These are phyloP conservation scores for Coleophora flavipennella DNA, from an alignment of 2,888 invertebrate species.

Conservation along the genomic window DNA sequence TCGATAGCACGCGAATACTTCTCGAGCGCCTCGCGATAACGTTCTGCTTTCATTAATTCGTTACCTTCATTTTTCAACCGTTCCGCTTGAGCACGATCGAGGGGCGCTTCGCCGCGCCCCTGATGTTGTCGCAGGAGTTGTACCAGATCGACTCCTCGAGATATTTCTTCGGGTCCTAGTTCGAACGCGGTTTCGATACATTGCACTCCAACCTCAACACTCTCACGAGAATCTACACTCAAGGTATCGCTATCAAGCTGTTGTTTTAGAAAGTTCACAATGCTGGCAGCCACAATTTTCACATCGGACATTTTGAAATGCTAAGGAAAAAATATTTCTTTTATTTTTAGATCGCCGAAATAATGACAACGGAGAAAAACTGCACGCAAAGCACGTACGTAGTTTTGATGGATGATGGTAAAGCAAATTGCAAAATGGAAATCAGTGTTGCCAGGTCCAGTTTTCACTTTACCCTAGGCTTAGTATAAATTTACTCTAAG, in stretches of 20 bases:
- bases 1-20: constrained; percentile 92
- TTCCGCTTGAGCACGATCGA: constrained; percentile 81
- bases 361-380: neutral
- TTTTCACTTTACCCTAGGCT: too few species aligned
- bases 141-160: constrained; percentile 43
- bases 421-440: too few species aligned
- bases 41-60: constrained; percentile 88
- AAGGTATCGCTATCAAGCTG: constrained; percentile 66
- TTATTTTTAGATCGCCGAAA: constrained; percentile 1
- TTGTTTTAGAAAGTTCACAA: constrained; percentile 70
- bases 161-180: constrained; percentile 66
- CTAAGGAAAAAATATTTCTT: neutral
- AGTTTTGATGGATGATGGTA: too few species aligned
- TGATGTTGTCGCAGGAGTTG: constrained; percentile 36
- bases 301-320: constrained; percentile 46
- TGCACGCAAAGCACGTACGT: too few species aligned
- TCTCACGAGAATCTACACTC: constrained; percentile 73
- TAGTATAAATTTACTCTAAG: too few species aligned
- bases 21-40: constrained; percentile 84
- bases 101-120: constrained; percentile 18
- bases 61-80: constrained; percentile 90
- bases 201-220: constrained; percentile 94
- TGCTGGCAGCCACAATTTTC: constrained; percentile 68
- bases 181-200: constrained; percentile 94
- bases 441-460: too few species aligned